These are phyloP conservation scores for Butastur rufipennis DNA, from an alignment of 2,113 vertebrate species.

Conservation along the genomic window DNA sequence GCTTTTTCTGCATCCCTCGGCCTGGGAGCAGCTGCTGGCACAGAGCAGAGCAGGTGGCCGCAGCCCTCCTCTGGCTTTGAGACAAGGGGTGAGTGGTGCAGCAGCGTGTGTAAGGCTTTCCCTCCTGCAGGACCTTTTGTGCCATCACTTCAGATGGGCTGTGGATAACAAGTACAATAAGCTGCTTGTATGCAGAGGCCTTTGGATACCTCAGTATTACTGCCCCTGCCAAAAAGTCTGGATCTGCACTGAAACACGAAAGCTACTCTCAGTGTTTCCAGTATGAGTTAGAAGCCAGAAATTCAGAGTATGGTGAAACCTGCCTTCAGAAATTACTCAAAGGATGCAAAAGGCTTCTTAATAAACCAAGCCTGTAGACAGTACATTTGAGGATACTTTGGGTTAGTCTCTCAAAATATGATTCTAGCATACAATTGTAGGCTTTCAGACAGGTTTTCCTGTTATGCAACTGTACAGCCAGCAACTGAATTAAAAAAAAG, in stretches of 20 bases:
- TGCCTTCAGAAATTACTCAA: not conserved
- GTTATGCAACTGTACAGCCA: not conserved
- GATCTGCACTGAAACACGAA: not conserved
- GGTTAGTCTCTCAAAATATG: not conserved
- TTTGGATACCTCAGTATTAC: not conserved
- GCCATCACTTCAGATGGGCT: rapidly evolving
- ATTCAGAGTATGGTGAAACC: not conserved
- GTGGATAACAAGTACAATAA: not conserved
- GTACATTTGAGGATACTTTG: not conserved
- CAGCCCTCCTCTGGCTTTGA: not conserved
- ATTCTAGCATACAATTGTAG: not conserved
- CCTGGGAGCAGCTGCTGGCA: not conserved
- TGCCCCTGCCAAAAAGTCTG: not conserved
- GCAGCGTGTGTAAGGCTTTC: not conserved
- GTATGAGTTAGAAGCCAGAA: not conserved
- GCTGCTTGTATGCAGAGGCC: not conserved
- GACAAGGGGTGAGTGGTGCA: not conserved
- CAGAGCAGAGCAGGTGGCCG: not conserved
- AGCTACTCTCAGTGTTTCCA: not conserved
- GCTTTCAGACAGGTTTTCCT: not conserved
- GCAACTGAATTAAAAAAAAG: not conserved
- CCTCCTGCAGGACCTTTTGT: not conserved
- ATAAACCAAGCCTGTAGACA: not conserved
- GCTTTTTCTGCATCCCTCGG: rapidly evolving
- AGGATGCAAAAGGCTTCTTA: not conserved